These are phyloP conservation scores for Pristionchus japonicus DNA, from an alignment of 2,888 invertebrate genomes.

Conservation along the genomic window DNA sequence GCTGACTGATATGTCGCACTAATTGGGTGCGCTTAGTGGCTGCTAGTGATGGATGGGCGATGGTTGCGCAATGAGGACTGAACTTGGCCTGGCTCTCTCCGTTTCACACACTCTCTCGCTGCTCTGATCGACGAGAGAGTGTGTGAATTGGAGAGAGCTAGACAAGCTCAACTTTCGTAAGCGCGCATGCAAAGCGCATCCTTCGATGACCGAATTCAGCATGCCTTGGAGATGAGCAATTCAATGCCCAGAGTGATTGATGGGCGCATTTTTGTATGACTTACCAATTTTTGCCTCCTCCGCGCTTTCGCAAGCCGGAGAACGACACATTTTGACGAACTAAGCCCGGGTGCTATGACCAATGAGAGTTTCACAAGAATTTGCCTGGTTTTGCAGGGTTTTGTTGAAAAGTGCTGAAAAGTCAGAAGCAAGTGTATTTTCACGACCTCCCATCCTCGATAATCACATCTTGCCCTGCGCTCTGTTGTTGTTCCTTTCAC, in stretches of 20 bases:
- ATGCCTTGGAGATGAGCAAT: too few species aligned
- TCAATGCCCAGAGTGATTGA: too few species aligned
- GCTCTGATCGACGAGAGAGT: background rate
- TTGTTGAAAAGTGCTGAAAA: background rate
- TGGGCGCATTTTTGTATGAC: too few species aligned
- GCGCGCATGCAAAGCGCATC: too few species aligned
- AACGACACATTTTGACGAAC: background rate
- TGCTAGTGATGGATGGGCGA: background rate
- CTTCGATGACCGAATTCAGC: background rate
- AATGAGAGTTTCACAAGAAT: background rate
- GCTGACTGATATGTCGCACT: slow-evolving; percentile 14
- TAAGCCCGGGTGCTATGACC: background rate
- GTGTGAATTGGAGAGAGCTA: background rate
- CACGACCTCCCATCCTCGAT: background rate
- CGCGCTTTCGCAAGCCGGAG: too few species aligned
- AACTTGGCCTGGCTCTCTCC: background rate
- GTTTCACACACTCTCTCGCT: background rate
- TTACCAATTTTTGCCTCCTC: too few species aligned
- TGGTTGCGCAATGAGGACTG: background rate
- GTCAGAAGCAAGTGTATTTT: background rate
- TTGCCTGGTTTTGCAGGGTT: background rate
- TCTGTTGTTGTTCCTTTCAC: background rate
- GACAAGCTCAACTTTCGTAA: background rate
- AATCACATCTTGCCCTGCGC: background rate
- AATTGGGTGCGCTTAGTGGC: slow-evolving; percentile 14